These are phyloP conservation scores for Globodera ellingtonae DNA, from an alignment of 1,140 invertebrate species.

Conservation along the genomic window DNA sequence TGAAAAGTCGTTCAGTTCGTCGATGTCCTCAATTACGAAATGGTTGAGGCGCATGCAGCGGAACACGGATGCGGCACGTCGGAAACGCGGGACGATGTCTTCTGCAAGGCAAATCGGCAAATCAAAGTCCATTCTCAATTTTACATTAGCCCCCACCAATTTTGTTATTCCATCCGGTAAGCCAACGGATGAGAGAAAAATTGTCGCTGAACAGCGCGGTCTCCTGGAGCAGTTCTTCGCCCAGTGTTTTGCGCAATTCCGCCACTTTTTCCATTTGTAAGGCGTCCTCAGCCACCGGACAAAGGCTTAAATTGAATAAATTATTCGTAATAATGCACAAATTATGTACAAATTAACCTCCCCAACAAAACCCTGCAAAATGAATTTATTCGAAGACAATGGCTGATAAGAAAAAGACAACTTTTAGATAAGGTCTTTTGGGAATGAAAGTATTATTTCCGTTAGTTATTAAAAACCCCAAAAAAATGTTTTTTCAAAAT, in stretches of 20 bases:
- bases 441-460: not conserved
- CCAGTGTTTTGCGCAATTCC: constrained; percentile 37
- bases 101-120: constrained; percentile 23
- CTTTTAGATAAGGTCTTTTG: no score
- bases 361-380: no score
- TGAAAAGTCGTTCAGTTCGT: constrained; percentile 33
- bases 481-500: not conserved
- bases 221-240: constrained; percentile 34
- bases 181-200: constrained; percentile 44
- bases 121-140: not conserved
- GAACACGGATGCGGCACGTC: constrained; percentile 24
- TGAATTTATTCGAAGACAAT: no score
- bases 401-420: no score
- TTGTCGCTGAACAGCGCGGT: constrained; percentile 43
- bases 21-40: constrained; percentile 34
- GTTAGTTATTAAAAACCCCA: not conserved
- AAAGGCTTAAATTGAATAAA: not conserved
- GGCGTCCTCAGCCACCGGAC: not conserved
- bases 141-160: constrained; percentile 25
- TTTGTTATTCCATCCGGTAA: constrained; percentile 47
- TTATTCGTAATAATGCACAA: not conserved
- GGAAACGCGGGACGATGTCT: constrained; percentile 45
- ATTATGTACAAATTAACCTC: no score
- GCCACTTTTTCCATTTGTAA: constrained; percentile 35
- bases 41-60: constrained; percentile 30